Evolutionary conservation across 2,113 vertebrate species (phyloP).

Genomic region (Alligator mississippiensis): DNA sequence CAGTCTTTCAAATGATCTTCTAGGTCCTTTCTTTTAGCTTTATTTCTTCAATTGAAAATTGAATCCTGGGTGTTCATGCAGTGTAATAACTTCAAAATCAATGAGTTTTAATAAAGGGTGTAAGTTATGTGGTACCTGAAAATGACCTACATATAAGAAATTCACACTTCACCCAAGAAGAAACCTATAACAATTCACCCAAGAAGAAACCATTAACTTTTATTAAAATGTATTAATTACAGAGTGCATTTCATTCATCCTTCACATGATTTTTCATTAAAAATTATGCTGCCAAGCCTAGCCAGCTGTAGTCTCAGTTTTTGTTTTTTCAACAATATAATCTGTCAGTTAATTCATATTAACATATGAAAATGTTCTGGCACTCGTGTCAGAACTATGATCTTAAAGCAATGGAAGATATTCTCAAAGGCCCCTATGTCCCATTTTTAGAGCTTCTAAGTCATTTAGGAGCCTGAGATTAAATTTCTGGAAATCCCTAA

Average conservation of each 20-base stretch:
- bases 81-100: background rate
- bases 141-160: background rate
- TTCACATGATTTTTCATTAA: background rate
- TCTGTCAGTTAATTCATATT: background rate
- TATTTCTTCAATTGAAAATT: background rate
- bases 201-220: background rate
- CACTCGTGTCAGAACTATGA: background rate
- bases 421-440: too few species aligned
- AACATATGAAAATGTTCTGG: background rate
- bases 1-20: background rate
- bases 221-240: background rate
- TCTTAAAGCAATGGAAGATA: background rate
- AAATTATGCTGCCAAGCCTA: background rate
- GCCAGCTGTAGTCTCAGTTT: background rate
- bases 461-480: too few species aligned
- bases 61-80: background rate
- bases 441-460: too few species aligned
- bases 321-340: slow-evolving; percentile 2
- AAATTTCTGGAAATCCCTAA: too few species aligned
- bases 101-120: background rate
- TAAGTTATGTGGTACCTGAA: background rate
- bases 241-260: background rate
- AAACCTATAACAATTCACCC: background rate
- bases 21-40: background rate
- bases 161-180: background rate